Conservation (phyloP, 2,113 vertebrate species). For the Hippocampus abdominalis region DNA sequence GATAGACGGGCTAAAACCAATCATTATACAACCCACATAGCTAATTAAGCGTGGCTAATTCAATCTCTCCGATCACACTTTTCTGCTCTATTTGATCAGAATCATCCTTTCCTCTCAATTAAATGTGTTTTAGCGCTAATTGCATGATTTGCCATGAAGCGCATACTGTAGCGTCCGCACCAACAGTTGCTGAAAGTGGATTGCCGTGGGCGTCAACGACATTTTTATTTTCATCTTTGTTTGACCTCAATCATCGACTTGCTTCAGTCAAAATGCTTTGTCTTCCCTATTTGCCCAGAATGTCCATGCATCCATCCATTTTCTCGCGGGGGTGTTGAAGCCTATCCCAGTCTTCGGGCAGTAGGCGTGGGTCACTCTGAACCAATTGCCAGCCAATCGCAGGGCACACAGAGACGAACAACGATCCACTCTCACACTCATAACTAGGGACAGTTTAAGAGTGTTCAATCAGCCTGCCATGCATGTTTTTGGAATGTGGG, state of each 20-base stretch:
- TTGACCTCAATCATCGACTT: constrained; percentile 17
- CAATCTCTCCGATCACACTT: constrained; percentile 45
- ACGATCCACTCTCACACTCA: no score
- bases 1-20: constrained; percentile 54
- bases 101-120: constrained; percentile 53
- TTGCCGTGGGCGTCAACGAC: constrained; percentile 21
- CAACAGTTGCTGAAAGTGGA: constrained; percentile 29
- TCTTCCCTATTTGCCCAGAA: neutral
- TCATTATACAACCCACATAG: constrained; percentile 59
- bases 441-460: no score
- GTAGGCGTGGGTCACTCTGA: no score
- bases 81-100: constrained; percentile 54
- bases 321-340: no score
- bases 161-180: constrained; percentile 16
- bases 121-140: constrained; percentile 56
- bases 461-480: no score
- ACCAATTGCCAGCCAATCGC: no score
- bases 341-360: no score
- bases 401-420: no score
- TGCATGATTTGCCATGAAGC: constrained; percentile 44
- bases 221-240: constrained; percentile 42
- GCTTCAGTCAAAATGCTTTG: neutral
- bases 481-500: no score
- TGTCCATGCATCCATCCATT: no score
- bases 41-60: constrained; percentile 54